A percentile compares a stretch with the other conserved stretches of the same genome.
Evolutionary conservation across 2,888 invertebrate species (phyloP).

Genomic region (Teinopalpus imperialis): DNA sequence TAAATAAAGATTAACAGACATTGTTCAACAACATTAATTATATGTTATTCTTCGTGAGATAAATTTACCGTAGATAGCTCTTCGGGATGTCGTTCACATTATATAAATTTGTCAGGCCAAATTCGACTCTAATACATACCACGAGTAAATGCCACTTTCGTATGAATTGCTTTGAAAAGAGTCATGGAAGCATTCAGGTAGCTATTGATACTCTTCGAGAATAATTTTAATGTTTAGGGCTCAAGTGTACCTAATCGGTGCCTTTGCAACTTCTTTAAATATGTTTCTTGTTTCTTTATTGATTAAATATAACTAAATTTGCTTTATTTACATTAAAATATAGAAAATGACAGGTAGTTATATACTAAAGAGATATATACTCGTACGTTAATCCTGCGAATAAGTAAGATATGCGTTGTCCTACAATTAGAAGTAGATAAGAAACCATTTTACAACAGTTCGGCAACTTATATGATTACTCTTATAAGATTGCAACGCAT

Average conservation of each 20-base stretch:
- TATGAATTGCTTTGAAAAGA: constrained; percentile 20
- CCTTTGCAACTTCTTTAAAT: constrained; percentile 1
- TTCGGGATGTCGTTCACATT: constrained; percentile 5
- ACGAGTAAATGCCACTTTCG: constrained; percentile 7
- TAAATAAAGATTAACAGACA: constrained; percentile 13
- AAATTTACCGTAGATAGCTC: constrained; percentile 3
- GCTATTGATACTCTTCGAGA: constrained; percentile 21
- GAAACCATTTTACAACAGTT: too few species aligned
- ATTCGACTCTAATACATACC: constrained; percentile 15
- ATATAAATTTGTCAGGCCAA: constrained; percentile 6
- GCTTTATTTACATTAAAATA: too few species aligned
- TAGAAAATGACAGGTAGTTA: too few species aligned
- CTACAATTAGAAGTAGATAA: too few species aligned
- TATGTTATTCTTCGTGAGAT: constrained; percentile 2
- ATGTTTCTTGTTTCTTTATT: neutral
- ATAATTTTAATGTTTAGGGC: constrained; percentile 18
- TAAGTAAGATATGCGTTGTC: too few species aligned
- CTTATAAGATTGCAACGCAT: too few species aligned
- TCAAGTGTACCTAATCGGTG: constrained; percentile 16
- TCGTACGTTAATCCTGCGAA: too few species aligned
- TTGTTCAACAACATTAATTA: constrained; percentile 15
- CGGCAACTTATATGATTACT: too few species aligned
- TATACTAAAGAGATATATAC: too few species aligned
- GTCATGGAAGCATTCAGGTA: constrained; percentile 22
- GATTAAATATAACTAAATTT: too few species aligned